These are phyloP conservation scores for Sebastes dallii DNA, from an alignment of 2,797 vertebrate species.

Conservation along the genomic window DNA sequence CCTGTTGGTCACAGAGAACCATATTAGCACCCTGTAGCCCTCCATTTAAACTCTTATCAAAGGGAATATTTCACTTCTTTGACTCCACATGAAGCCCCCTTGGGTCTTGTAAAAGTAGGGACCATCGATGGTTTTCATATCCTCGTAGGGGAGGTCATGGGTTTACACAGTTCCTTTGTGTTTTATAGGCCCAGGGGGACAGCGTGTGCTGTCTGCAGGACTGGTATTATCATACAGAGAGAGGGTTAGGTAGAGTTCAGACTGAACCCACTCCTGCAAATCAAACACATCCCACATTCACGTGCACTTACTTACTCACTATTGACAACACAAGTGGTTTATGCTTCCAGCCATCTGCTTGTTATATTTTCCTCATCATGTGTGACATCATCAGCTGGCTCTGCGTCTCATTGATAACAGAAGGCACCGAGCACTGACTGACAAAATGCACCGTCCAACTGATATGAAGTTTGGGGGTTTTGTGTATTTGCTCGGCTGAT, in stretches of 20 bases:
- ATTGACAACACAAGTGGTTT: slow-evolving; percentile 67
- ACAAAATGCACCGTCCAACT: slow-evolving; percentile 1
- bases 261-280: slow-evolving; percentile 67
- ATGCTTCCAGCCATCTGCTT: slow-evolving; percentile 70
- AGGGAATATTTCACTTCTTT: slow-evolving; percentile 56
- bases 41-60: slow-evolving; percentile 69
- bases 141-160: slow-evolving; percentile 70
- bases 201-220: slow-evolving; percentile 54
- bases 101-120: slow-evolving; percentile 70
- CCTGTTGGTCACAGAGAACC: slow-evolving; percentile 28
- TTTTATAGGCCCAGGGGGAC: slow-evolving; percentile 75
- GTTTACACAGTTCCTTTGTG: slow-evolving; percentile 77
- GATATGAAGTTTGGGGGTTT: neutral
- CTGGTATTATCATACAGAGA: slow-evolving; percentile 69
- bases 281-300: slow-evolving; percentile 66
- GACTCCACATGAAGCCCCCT: slow-evolving; percentile 56
- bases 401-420: slow-evolving; percentile 17
- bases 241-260: slow-evolving; percentile 78
- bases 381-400: slow-evolving; percentile 53
- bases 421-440: neutral
- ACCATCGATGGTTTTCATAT: slow-evolving; percentile 77
- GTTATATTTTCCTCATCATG: slow-evolving; percentile 50
- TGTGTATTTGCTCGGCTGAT: neutral
- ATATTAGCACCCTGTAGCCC: slow-evolving; percentile 7
- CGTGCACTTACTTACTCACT: slow-evolving; percentile 48